Base-by-base conservation (phyloP, 2,888 invertebrate genomes). In the Spisula solida region DNA sequence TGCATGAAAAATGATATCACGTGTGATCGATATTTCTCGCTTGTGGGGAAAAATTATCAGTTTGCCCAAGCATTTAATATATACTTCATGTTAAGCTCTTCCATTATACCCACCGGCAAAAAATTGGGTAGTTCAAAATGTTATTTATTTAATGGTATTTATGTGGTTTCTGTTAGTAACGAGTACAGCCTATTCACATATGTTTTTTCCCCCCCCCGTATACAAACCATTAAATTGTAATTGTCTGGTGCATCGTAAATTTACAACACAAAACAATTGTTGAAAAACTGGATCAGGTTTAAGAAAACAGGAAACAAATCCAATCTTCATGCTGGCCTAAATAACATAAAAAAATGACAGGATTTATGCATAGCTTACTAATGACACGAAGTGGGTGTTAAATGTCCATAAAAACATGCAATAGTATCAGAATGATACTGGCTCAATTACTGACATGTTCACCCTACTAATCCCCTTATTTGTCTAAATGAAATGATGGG, bases 371-470 rank as follows among this genome's bases (percentile, higher is more conserved):
- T 66, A 25, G 10, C n/a, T 25, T 66, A 25, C 60, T 66, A 66
- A 66, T 66, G 60, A 66, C 25, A 25, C 25, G 2, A 25, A 66
- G 4, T n/a, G 10, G 25, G 60, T 66, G 60, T 66, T 25, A 66
- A 66, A 66, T 66, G 10, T 66, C 60, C 25, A 25, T 25, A 66
- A n/a, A 66, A 66, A 66, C 60, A 5, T 66, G 60, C n/a, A 66
- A 25, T 25, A 66, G 60, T 66, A 66, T 66, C 60, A n/a, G 60
- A 66, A 66, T 20, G 60, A 66, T 25, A n/a, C 60, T 66, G 60
- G 25, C 0, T 66, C 25, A 25, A 25, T 66, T 66, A 66, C 60
- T 10, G 10, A 4, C 14, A 18, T 2, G 41, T 41, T 5, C 8
- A 41, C 41, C 41, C 41, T 51, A 51, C 51, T 5, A n/a, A 25